Base-by-base conservation (phyloP, 2,797 vertebrate species). In the Muscicapa comitata region DNA sequence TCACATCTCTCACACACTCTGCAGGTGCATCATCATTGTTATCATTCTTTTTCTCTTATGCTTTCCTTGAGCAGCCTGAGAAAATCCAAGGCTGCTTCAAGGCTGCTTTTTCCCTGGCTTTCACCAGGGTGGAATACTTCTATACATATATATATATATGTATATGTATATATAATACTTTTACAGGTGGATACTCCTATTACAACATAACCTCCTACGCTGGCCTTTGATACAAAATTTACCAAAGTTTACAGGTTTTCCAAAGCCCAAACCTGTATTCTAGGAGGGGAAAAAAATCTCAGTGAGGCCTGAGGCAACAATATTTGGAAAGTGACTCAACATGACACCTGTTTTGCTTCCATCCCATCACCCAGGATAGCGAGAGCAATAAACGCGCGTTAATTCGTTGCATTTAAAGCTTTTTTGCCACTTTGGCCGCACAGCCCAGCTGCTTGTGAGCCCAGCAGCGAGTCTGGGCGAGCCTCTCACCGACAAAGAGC, bases 401-500 rank as follows among this genome's bases (percentile, higher is more conserved):
- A 26, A 24, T 10, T 11, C 1, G 0, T 15, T 10, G 13, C 12
- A 18, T 13, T 19, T 13, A 35, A 68, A 72, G 31, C 24, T 1
- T 19, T 59, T 59, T 12, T 7, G 11, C 12, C 15, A 0, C 4
- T 3, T 6, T 2, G 4, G 29, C 38, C 7, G 3, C 13, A 5
- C 23, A 3, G 7, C 13, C 24, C 23, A 13, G 42, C 23, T 18
- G 24, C 28, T 7, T 7, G 40, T 11, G 54, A 54, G 51, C 28
- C 6, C 42, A 53, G 61, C 29, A 47, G 12, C 2, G 35, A 73
- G 33, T 1, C 5, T 15, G 50, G 65, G 11, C 11, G 47, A 54
- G 51, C 40, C 42, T 6, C 98, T 84, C 98, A 99, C 99, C 99
- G 6, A 97, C 98, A 79, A 99, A 99, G 37, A 99, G 99, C 73